These are phyloP conservation scores for Odocoileus virginianus DNA, from an alignment of 2,113 vertebrate genomes.

Conservation along the genomic window DNA sequence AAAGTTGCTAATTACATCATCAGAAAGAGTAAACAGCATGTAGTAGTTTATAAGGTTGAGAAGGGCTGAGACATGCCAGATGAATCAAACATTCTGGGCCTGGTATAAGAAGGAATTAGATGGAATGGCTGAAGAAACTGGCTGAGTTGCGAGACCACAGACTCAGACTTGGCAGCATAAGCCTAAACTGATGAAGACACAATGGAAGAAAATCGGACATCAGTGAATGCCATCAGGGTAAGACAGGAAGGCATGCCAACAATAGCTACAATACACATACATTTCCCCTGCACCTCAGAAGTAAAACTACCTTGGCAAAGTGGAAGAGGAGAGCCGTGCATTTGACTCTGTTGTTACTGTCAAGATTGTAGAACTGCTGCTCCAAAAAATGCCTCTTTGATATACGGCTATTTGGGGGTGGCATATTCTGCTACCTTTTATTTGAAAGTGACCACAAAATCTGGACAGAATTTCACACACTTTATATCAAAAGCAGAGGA, in stretches of 20 bases:
- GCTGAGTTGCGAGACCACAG: background rate
- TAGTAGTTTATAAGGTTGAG: background rate
- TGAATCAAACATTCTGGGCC: background rate
- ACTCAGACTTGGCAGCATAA: background rate
- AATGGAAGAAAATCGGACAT: background rate
- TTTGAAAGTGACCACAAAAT: background rate
- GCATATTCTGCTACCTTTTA: background rate
- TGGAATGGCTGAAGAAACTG: background rate
- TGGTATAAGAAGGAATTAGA: background rate
- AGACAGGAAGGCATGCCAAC: background rate
- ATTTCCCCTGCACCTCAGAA: background rate
- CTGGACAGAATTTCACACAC: background rate
- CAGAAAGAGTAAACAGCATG: background rate
- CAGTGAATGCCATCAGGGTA: background rate
- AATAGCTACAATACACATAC: background rate
- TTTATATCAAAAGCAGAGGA: background rate
- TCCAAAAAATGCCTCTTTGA: background rate
- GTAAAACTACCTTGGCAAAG: background rate
- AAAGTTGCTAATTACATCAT: background rate
- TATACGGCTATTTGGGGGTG: background rate
- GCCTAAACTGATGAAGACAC: background rate
- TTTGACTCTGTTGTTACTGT: background rate
- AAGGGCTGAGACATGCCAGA: background rate
- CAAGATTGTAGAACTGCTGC: background rate
- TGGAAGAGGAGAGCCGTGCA: background rate